Evolutionary conservation across 2,113 vertebrate genomes (phyloP), one percentile per base, ranked within the genome.

Genomic region (Semnopithecus entellus): DNA sequence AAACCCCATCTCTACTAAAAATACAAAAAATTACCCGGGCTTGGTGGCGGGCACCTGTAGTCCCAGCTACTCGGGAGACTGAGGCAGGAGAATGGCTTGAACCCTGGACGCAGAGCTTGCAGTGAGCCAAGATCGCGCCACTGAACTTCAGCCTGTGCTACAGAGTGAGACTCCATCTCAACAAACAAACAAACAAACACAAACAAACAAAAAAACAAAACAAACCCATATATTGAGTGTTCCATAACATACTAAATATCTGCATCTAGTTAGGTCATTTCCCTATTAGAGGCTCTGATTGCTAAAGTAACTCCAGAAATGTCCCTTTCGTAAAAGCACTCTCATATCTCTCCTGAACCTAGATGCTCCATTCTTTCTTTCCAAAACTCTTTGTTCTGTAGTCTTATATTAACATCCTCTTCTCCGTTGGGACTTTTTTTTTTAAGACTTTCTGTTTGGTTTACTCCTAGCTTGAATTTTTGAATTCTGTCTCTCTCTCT

Each of bases 271-370:
- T 61, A 45, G 22, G 5, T 20, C 27, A 13, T 64, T 76, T 79
- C 10, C 43, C 73, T 5, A 25, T 5, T 0, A 20, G 10, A 72
- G 30, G 3, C 12, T 10, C 6, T 30, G 1, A 3, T 48, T 30
- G 8, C 23, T 40, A 27, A 9, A 32, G 32, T 22, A 20, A 35
- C 13, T 78, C 32, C 18, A 57, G 72, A n/a, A 79, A 55, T 11
- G 0, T 32, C 23, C 38, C 23, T 4, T 38, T 75, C 43, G 40
- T 4, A 72, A 66, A 4, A 59, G 13, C 0, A 3, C 8, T 90
- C 20, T 88, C 9, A 66, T 22, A 8, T 72, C 17, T 43, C 2
- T n/a, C 75, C 5, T 72, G 35, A 85, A 72, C 30, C 18, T 27
- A 10, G 2, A 32, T 8, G 1, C 0, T 78, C 5, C 10, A 52